Conservation (phyloP, 2,113 vertebrate species). For the Myiozetetes cayanensis region DNA sequence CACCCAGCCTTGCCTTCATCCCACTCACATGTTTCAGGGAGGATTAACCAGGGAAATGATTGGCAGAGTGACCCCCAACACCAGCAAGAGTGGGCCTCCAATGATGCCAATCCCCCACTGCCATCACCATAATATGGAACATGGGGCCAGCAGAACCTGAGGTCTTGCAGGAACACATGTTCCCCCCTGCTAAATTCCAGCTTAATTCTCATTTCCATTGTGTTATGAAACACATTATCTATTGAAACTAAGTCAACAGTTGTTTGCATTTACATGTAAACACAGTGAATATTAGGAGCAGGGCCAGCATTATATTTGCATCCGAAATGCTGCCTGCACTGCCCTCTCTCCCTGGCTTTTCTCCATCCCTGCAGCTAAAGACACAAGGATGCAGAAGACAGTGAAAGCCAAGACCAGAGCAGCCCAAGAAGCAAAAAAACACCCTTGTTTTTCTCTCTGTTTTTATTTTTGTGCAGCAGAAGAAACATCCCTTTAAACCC, state of each 20-base stretch:
- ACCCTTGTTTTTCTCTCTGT: background rate
- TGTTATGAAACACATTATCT: conserved; percentile 63
- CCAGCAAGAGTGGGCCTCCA: background rate
- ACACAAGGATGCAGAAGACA: background rate
- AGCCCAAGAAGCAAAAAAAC: background rate
- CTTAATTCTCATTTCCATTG: conserved; percentile 56
- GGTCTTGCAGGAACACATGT: conserved; percentile 5
- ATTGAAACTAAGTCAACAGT: conserved; percentile 69
- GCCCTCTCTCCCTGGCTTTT: conserved; percentile 36
- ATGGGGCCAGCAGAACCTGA: background rate
- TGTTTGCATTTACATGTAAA: conserved; percentile 68
- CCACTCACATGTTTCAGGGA: background rate
- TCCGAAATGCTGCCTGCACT: conserved; percentile 29
- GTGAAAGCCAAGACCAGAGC: background rate
- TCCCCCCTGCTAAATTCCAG: conserved; percentile 47
- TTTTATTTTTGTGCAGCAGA: background rate
- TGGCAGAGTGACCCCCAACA: background rate
- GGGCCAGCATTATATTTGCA: conserved; percentile 61
- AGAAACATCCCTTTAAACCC: background rate
- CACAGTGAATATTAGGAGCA: conserved; percentile 31
- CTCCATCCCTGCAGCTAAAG: conserved; percentile 40
- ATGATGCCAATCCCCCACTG: rapidly evolving
- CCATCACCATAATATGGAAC: background rate
- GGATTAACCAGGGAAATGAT: background rate
- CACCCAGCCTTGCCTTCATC: background rate